phyloP scores from a whole-genome alignment of 2,888 invertebrate genomes.

The Venusia cambrica region DNA sequence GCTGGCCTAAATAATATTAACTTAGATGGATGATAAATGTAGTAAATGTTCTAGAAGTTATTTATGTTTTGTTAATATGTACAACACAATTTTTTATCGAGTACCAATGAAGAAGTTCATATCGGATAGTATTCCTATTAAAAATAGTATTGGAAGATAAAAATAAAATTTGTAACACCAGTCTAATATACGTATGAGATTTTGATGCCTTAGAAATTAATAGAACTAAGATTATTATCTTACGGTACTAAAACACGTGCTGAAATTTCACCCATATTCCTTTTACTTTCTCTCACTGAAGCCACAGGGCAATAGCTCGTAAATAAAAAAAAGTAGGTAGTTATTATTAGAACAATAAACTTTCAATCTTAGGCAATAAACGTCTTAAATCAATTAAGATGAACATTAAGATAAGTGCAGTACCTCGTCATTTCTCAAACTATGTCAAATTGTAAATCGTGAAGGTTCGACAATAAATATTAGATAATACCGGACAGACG shows the following conservation, averaged over 20 bases:
- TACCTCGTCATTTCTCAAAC: slow-evolving; percentile 29
- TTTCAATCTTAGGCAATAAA: slow-evolving; percentile 36
- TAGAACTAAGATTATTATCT: too few relatives aligned
- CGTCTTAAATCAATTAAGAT: slow-evolving; percentile 53
- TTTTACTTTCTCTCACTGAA: slow-evolving; percentile 17
- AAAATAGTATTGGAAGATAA: too few relatives aligned
- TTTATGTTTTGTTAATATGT: too few relatives aligned
- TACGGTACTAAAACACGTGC: slow-evolving; percentile 14
- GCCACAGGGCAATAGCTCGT: slow-evolving; percentile 19
- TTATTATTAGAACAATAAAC: slow-evolving; percentile 34
- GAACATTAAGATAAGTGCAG: slow-evolving; percentile 43
- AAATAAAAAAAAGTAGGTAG: slow-evolving; percentile 15
- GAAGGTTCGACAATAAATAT: slow-evolving; percentile 18
- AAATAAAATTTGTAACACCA: too few relatives aligned
- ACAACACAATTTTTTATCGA: too few relatives aligned
- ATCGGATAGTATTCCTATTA: too few relatives aligned
- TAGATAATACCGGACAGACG: slow-evolving; percentile 4
- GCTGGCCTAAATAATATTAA: too few relatives aligned
- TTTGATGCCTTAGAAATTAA: slow-evolving; percentile 7
- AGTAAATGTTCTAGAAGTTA: too few relatives aligned
- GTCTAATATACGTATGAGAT: too few relatives aligned
- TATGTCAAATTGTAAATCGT: slow-evolving; percentile 28
- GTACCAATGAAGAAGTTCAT: too few relatives aligned
- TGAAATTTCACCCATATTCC: slow-evolving; percentile 18
- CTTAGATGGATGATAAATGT: too few relatives aligned